Percentiles rank a stretch among this genome's conserved stretches.
These are phyloP conservation scores for Scartelaos histophorus DNA, from an alignment of 2,113 vertebrate species.

Conservation along the genomic window DNA sequence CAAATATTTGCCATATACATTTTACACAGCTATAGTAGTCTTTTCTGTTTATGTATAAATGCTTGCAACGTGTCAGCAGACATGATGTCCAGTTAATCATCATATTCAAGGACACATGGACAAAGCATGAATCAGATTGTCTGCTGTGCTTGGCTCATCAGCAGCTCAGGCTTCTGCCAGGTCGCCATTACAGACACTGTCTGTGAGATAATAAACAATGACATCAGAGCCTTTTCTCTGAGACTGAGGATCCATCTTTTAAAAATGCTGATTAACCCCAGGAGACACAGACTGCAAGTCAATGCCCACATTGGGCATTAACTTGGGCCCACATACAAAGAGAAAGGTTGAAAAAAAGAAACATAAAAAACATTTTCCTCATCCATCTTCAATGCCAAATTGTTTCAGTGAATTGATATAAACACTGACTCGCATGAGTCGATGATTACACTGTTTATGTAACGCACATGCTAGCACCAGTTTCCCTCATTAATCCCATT, in stretches of 20 bases:
- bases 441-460: conserved; percentile 74
- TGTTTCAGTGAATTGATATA: conserved; percentile 67
- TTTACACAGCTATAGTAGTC: background rate
- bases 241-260: conserved; percentile 60
- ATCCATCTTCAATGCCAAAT: conserved; percentile 58
- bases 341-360: conserved; percentile 49
- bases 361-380: conserved; percentile 44
- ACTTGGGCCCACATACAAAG: conserved; percentile 28
- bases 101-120: conserved; percentile 11
- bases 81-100: conserved; percentile 16
- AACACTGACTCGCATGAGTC: conserved; percentile 70
- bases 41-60: background rate
- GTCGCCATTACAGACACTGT: conserved; percentile 56
- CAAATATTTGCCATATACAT: background rate
- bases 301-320: conserved; percentile 35
- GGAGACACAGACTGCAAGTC: conserved; percentile 52
- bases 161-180: conserved; percentile 47
- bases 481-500: conserved; percentile 77
- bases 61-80: conserved; percentile 21
- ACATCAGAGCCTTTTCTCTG: conserved; percentile 53
- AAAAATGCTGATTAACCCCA: conserved; percentile 74
- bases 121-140: conserved; percentile 42
- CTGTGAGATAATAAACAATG: conserved; percentile 74
- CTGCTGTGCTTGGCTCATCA: conserved; percentile 34
- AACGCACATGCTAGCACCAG: conserved; percentile 63